Conservation (phyloP, 2,797 vertebrate genomes). For the Sebastes iracundus region DNA sequence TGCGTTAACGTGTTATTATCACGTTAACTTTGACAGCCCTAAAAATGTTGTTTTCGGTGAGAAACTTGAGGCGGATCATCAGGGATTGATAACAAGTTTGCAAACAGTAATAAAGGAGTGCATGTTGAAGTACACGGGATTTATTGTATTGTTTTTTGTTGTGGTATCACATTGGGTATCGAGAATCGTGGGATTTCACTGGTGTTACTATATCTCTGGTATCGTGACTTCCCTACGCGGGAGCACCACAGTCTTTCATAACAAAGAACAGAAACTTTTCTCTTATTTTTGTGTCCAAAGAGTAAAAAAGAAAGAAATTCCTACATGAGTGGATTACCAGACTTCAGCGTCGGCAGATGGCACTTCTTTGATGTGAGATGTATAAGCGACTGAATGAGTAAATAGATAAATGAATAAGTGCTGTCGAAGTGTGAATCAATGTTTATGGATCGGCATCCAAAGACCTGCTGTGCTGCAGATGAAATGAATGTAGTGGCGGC, state of each 20-base stretch:
- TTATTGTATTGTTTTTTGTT: not conserved
- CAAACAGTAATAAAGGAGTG: no score
- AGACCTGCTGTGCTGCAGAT: slow-evolving; percentile 65
- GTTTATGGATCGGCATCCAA: slow-evolving; percentile 73
- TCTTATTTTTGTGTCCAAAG: slow-evolving; percentile 16
- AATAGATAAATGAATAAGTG: slow-evolving; percentile 80
- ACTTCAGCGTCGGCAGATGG: slow-evolving; percentile 53
- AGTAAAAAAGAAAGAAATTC: slow-evolving; percentile 8
- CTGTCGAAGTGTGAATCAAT: slow-evolving; percentile 78
- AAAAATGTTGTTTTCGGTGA: not conserved
- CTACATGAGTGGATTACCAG: slow-evolving; percentile 43
- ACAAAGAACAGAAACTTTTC: slow-evolving; percentile 13
- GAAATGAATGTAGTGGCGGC: slow-evolving; percentile 51
- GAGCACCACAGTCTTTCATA: not conserved
- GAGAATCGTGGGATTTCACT: not conserved
- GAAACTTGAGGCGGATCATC: not conserved
- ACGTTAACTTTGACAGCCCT: no score
- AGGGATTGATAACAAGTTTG: not conserved
- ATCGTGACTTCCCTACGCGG: not conserved
- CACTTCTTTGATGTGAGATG: slow-evolving; percentile 59
- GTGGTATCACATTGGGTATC: not conserved
- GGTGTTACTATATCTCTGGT: not conserved
- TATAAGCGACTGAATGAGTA: slow-evolving; percentile 76
- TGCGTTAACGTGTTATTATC: no score
- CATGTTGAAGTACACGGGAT: not conserved